Conservation (phyloP, 2,113 vertebrate species). For the Carollia perspicillata region DNA sequence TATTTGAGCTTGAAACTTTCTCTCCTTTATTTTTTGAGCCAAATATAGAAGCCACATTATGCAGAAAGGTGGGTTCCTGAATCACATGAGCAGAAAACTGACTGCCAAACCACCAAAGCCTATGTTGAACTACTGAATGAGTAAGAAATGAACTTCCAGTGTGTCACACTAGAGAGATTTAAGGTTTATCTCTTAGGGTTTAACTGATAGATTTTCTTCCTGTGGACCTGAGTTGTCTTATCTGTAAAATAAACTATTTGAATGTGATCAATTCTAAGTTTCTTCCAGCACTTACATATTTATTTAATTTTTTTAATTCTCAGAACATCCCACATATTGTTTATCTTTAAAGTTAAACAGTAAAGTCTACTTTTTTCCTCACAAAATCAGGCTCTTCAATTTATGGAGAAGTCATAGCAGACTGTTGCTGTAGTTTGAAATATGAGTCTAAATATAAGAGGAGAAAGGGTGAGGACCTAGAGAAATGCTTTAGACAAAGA, state of each 20-base stretch:
- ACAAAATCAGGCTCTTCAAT: not conserved
- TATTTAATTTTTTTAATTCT: not conserved
- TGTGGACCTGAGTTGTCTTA: not conserved
- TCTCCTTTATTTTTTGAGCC: not conserved
- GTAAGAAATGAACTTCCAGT: not conserved
- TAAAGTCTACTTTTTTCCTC: not conserved
- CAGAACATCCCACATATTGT: not conserved
- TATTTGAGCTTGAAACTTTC: not conserved
- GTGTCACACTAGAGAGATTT: fast-evolving
- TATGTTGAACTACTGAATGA: not conserved
- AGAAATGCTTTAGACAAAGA: not conserved
- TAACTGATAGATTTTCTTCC: not conserved
- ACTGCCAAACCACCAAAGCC: not conserved
- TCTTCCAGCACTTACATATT: not conserved
- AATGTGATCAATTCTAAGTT: not conserved
- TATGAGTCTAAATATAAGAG: not conserved
- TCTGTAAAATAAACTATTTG: not conserved
- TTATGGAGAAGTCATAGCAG: not conserved
- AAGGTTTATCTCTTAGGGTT: not conserved
- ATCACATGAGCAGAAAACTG: not conserved
- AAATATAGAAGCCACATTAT: not conserved
- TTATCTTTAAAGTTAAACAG: not conserved
- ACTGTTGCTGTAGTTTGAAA: not conserved
- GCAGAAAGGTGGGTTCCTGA: not conserved
- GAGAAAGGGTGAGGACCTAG: not conserved